A percentile compares a stretch with the other conserved stretches of the same genome.
Conservation (phyloP, 2,888 invertebrate genomes). For the Lasioglossum marginatum region DNA sequence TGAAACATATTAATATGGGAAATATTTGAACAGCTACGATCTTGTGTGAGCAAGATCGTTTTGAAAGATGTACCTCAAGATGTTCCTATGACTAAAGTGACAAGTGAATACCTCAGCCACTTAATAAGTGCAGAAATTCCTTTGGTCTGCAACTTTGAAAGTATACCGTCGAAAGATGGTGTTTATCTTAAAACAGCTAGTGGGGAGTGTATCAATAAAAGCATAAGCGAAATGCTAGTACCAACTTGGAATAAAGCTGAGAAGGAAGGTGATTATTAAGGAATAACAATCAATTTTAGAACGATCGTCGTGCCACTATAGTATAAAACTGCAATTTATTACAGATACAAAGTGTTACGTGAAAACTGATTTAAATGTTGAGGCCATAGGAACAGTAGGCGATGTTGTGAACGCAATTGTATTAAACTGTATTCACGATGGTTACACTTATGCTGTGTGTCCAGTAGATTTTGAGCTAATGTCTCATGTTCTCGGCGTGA, state of each 20-base stretch:
- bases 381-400: slow-evolving; percentile 72
- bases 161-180: slow-evolving; percentile 67
- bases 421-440: slow-evolving; percentile 47
- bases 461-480: slow-evolving; percentile 69
- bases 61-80: slow-evolving; percentile 74
- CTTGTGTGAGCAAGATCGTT: slow-evolving; percentile 67
- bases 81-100: slow-evolving; percentile 75
- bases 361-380: slow-evolving; percentile 62
- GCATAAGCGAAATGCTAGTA: slow-evolving; percentile 69
- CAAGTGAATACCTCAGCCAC: slow-evolving; percentile 67
- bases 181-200: slow-evolving; percentile 65
- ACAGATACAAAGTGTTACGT: slow-evolving; percentile 70
- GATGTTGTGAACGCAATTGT: slow-evolving; percentile 60
- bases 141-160: slow-evolving; percentile 73
- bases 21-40: slow-evolving; percentile 55
- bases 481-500: slow-evolving; percentile 64
- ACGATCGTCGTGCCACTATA: slow-evolving; percentile 14
- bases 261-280: slow-evolving; percentile 61
- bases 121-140: slow-evolving; percentile 69
- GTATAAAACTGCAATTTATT: slow-evolving; percentile 14
- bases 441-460: slow-evolving; percentile 63
- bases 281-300: not conserved
- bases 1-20: not conserved
- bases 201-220: slow-evolving; percentile 75
- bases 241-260: slow-evolving; percentile 72